A percentile compares a stretch with the other conserved stretches of the same genome.
These are phyloP conservation scores for Scolopax mira DNA, from an alignment of 2,113 vertebrate species.

Conservation along the genomic window DNA sequence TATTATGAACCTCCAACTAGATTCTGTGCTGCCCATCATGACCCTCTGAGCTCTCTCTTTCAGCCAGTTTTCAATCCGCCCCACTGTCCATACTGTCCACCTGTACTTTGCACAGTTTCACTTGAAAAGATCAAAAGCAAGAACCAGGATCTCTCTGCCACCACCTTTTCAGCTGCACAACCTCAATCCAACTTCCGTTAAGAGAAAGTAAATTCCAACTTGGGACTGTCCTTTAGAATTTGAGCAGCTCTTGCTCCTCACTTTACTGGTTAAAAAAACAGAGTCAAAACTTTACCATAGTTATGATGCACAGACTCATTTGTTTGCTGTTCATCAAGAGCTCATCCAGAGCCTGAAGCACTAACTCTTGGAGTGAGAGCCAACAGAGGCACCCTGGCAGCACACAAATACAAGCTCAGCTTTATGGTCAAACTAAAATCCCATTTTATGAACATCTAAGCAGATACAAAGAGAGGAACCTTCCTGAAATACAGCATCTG, in stretches of 20 bases:
- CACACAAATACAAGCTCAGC: not conserved
- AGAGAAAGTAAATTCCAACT: not conserved
- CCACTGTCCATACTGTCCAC: not conserved
- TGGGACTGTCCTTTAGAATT: not conserved
- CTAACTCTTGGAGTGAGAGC: not conserved
- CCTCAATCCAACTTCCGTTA: not conserved
- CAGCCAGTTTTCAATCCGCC: too few species aligned
- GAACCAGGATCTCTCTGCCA: not conserved
- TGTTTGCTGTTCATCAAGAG: not conserved
- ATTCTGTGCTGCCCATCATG: too few species aligned
- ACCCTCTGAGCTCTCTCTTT: too few species aligned
- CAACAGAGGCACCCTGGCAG: not conserved
- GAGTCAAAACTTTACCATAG: not conserved
- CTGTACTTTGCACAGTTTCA: not conserved
- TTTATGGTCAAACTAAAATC: not conserved
- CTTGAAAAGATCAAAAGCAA: not conserved
- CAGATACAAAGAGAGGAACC: not conserved
- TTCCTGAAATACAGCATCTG: not conserved
- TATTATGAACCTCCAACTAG: too few species aligned
- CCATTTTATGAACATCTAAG: not conserved
- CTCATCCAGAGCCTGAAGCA: not conserved
- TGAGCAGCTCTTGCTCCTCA: not conserved
- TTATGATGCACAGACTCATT: not conserved
- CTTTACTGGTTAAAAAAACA: not conserved
- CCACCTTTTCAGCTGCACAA: not conserved